Percentiles rank a stretch among this genome's conserved stretches.
phyloP scores from a whole-genome alignment of 2,797 vertebrate genomes.

The Poeciliopsis presidionis region DNA sequence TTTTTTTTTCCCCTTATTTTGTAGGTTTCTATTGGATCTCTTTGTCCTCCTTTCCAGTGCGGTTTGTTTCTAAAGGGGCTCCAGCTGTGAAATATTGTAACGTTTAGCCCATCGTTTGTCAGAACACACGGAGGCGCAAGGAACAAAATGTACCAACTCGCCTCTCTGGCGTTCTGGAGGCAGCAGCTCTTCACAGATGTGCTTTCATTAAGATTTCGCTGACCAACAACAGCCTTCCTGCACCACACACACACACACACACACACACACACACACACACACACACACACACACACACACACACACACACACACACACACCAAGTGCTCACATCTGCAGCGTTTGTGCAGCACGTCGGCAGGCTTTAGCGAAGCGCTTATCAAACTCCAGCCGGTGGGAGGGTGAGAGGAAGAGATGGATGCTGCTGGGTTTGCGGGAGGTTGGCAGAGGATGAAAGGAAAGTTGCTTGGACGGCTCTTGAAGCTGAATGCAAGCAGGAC shows the following conservation, averaged over 20 bases:
- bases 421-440: constrained; percentile 27
- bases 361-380: constrained; percentile 40
- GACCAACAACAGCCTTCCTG: neutral
- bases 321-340: constrained; percentile 33
- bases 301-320: constrained; percentile 13
- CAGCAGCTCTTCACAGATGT: neutral
- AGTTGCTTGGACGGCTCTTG: constrained; percentile 37
- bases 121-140: neutral
- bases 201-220: neutral
- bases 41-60: neutral
- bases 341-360: constrained; percentile 18
- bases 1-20: neutral
- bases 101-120: neutral
- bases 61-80: neutral
- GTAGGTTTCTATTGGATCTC: neutral
- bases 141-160: constrained; percentile 12
- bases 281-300: constrained; percentile 8
- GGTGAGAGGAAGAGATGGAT: constrained; percentile 12
- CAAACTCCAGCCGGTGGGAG: constrained; percentile 27
- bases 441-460: constrained; percentile 55
- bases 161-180: neutral
- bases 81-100: neutral
- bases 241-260: constrained; percentile 10
- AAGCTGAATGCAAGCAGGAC: neutral
- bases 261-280: constrained; percentile 10